These are phyloP conservation scores for Oenanthe oenanthe DNA, from an alignment of 2,113 vertebrate genomes.

Conservation along the genomic window DNA sequence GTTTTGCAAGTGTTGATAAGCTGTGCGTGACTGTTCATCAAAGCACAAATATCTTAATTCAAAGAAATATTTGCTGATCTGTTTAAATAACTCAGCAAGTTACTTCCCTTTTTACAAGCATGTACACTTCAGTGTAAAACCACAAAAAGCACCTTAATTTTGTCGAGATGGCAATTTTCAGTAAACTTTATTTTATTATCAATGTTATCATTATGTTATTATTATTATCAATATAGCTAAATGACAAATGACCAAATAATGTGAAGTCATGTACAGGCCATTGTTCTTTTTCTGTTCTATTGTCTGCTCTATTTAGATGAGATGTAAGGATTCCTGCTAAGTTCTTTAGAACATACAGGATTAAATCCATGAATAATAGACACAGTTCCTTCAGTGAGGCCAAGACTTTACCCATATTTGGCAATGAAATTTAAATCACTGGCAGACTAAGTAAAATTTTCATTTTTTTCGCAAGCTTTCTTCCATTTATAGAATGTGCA, in stretches of 20 bases:
- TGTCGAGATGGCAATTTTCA: neutral
- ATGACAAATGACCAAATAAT: neutral
- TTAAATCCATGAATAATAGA: neutral
- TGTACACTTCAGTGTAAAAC: accelerated
- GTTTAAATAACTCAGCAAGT: neutral
- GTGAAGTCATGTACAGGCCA: neutral
- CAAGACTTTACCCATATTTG: neutral
- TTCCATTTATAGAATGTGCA: neutral
- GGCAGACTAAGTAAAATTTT: neutral
- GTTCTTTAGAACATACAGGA: neutral
- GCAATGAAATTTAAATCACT: neutral
- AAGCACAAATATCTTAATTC: neutral
- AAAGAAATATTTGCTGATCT: neutral
- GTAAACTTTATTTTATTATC: neutral
- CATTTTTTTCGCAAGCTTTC: neutral
- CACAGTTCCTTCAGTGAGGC: neutral
- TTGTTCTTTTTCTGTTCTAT: neutral
- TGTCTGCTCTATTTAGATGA: neutral
- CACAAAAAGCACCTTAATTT: neutral
- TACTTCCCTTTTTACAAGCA: neutral
- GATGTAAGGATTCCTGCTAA: neutral
- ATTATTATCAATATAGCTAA: neutral
- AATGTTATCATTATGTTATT: neutral
- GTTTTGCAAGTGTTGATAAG: neutral
- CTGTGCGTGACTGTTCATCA: neutral